Percentiles rank a stretch among this genome's conserved stretches.
Conservation (phyloP, 2,113 vertebrate genomes). For the Harpagus bidentatus region DNA sequence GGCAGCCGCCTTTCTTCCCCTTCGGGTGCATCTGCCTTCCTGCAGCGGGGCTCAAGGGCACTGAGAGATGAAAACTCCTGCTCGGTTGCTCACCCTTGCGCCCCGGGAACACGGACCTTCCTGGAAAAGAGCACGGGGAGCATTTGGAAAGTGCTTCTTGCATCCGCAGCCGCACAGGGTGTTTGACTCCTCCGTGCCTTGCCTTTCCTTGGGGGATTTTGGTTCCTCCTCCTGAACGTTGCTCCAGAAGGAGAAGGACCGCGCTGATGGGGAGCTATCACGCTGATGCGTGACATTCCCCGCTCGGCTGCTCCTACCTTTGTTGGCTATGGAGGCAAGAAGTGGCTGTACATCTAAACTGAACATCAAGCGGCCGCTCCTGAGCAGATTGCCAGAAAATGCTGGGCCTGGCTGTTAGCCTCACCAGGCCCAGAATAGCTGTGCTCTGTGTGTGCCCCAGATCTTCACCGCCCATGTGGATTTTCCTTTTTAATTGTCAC, state of each 20-base stretch:
- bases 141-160: fast-evolving
- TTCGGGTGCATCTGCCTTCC: neutral
- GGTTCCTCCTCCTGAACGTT: neutral
- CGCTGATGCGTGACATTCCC: neutral
- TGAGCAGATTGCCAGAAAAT: neutral
- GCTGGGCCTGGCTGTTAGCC: neutral
- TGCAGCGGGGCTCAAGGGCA: neutral
- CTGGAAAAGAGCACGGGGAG: neutral
- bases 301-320: neutral
- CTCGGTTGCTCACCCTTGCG: neutral
- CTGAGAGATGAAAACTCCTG: neutral
- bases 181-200: neutral
- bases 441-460: neutral
- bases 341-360: neutral
- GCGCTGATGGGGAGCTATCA: fast-evolving
- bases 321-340: neutral
- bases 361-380: neutral
- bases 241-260: neutral
- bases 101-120: fast-evolving
- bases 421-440: neutral
- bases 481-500: neutral
- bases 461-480: neutral
- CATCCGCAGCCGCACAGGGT: fast-evolving
- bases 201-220: neutral
- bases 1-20: neutral